Evolutionary conservation across 2,113 vertebrate species (phyloP).

Genomic region (Plectropomus leopardus): DNA sequence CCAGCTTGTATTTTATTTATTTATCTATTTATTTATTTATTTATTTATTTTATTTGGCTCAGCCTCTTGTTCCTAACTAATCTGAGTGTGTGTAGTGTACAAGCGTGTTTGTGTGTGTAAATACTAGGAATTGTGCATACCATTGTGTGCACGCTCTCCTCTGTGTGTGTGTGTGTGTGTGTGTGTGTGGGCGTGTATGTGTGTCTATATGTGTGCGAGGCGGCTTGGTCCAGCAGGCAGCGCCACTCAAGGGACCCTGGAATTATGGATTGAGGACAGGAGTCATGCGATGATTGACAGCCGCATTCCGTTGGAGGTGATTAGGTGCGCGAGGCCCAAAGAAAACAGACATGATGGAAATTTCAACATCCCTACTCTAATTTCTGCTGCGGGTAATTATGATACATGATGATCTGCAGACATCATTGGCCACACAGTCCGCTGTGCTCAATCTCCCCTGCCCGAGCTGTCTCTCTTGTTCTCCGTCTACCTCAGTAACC

Average conservation of each 20-base stretch:
- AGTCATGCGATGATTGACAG: conserved; percentile 83
- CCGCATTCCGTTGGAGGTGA: conserved; percentile 77
- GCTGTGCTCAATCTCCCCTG: conserved; percentile 60
- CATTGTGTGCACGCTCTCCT: conserved; percentile 16
- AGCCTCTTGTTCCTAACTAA: conserved; percentile 61
- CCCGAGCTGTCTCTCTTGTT: conserved; percentile 41
- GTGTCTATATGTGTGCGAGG: not conserved
- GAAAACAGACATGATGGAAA: conserved; percentile 84
- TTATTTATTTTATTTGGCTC: conserved; percentile 69
- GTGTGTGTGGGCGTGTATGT: not conserved
- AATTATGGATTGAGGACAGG: conserved; percentile 85
- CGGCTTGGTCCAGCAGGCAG: conserved; percentile 61
- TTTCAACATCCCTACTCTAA: conserved; percentile 81
- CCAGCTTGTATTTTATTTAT: conserved; percentile 82
- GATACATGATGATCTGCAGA: conserved; percentile 84
- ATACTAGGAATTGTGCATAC: conserved; percentile 6
- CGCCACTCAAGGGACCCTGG: conserved; percentile 66
- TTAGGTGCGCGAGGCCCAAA: conserved; percentile 81
- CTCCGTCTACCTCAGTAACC: conserved; percentile 24
- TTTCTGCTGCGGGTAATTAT: conserved; percentile 82
- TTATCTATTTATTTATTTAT: conserved; percentile 70
- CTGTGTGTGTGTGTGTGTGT: conserved; percentile 28
- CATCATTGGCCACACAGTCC: conserved; percentile 77
- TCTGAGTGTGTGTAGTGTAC: conserved; percentile 39
- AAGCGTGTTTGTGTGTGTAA: conserved; percentile 6